Conservation (phyloP, 2,797 vertebrate species). For the Danio choprae region DNA sequence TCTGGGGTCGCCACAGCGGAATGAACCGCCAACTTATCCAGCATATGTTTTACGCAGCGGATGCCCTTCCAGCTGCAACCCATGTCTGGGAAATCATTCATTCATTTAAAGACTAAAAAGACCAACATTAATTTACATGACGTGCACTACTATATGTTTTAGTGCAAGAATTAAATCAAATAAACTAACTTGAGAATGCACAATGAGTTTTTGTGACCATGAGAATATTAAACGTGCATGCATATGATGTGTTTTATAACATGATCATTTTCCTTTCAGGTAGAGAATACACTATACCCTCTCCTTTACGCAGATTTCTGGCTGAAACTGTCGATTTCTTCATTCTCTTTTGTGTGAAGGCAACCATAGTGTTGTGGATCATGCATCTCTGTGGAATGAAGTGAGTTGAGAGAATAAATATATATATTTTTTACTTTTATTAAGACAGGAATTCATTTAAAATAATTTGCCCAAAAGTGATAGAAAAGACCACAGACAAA, state of each 20-base stretch:
- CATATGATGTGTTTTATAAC: background rate
- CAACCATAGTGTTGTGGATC: slow-evolving; percentile 91
- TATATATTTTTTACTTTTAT: too few species aligned
- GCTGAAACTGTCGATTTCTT: slow-evolving; percentile 97
- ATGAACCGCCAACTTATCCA: too few species aligned
- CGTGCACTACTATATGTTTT: background rate
- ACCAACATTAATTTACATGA: background rate
- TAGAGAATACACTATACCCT: slow-evolving; percentile 90
- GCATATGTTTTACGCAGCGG: too few species aligned
- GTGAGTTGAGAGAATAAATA: slow-evolving; percentile 70
- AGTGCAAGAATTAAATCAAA: background rate
- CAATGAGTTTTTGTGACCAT: background rate
- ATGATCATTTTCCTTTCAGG: slow-evolving; percentile 73
- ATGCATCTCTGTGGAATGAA: slow-evolving; percentile 97
- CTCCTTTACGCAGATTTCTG: slow-evolving; percentile 90
- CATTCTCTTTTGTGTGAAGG: slow-evolving; percentile 95
- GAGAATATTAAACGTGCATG: background rate
- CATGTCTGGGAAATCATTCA: too few species aligned
- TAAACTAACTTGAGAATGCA: background rate
- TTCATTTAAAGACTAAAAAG: too few species aligned
- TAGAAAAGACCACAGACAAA: too few species aligned
- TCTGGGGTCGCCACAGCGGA: too few species aligned
- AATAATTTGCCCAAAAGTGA: too few species aligned
- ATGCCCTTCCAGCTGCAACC: too few species aligned
- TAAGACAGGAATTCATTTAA: too few species aligned